phyloP scores from a whole-genome alignment of 2,888 invertebrate genomes.

The Thysanoteuthis rhombus region DNA sequence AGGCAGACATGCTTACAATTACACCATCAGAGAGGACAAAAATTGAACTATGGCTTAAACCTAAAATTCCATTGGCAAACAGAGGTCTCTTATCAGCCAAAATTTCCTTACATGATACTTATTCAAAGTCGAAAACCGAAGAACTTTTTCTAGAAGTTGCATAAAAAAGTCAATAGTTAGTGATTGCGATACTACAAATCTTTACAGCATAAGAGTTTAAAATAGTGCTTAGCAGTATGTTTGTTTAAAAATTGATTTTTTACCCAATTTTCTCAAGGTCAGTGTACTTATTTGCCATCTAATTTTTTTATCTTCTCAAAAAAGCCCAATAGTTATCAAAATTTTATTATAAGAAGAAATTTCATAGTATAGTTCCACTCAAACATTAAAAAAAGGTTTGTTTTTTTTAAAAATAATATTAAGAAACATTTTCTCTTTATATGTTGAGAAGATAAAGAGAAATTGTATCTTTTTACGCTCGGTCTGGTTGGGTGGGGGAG shows the following conservation, averaged over 20 bases:
- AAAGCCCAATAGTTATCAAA: not conserved
- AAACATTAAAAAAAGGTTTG: not conserved
- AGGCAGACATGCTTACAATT: too few species aligned
- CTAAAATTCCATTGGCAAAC: not conserved
- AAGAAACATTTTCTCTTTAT: not conserved
- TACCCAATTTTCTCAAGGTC: not conserved
- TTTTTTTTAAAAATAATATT: not conserved
- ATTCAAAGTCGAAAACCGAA: not conserved
- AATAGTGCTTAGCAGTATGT: not conserved
- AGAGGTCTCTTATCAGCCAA: not conserved
- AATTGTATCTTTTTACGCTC: not conserved
- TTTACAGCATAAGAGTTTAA: not conserved
- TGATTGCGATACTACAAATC: not conserved
- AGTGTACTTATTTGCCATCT: not conserved
- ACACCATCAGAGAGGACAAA: too few species aligned
- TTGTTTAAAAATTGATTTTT: not conserved
- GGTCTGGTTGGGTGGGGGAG: not conserved
- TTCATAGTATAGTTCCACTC: not conserved
- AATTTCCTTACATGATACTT: not conserved
- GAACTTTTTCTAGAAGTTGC: not conserved
- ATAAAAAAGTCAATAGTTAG: not conserved
- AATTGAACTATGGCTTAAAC: not conserved
- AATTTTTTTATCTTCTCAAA: not conserved
- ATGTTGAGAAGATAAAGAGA: not conserved
- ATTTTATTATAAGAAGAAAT: not conserved